Conservation (phyloP, 2,888 invertebrate genomes). For the Nesidiocoris tenuis region DNA sequence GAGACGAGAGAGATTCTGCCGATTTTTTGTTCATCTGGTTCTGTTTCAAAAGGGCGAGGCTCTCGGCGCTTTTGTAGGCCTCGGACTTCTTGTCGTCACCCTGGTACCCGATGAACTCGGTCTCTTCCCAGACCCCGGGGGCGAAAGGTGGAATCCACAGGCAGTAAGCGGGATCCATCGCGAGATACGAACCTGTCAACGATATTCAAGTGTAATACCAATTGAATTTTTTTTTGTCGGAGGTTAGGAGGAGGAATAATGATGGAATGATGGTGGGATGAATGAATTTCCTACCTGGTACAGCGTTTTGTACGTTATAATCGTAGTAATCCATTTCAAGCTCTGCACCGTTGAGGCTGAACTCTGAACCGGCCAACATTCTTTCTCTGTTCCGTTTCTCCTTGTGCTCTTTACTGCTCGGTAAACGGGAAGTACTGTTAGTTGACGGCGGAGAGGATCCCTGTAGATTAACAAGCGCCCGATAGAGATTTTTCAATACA, state of each 20-base stretch:
- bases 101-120: slow-evolving; percentile 18
- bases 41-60: slow-evolving; percentile 9
- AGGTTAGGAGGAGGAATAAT: not conserved
- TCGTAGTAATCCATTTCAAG: slow-evolving; percentile 86
- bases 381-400: slow-evolving; percentile 74
- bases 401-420: slow-evolving; percentile 66
- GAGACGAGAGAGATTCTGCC: not conserved
- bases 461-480: slow-evolving; percentile 40
- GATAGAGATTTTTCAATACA: not conserved
- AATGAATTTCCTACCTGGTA: slow-evolving; percentile 60
- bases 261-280: not conserved
- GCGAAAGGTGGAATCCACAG: slow-evolving; percentile 78
- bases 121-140: slow-evolving; percentile 49
- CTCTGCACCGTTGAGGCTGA: slow-evolving; percentile 71
- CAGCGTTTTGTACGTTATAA: slow-evolving; percentile 81
- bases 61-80: slow-evolving; percentile 25
- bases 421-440: slow-evolving; percentile 26
- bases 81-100: slow-evolving; percentile 6
- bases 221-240: not conserved
- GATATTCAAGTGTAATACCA: too few relatives aligned
- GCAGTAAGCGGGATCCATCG: slow-evolving; percentile 85
- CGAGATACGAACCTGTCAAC: slow-evolving; percentile 68
- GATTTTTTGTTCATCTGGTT: not conserved
- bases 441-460: slow-evolving; percentile 48
- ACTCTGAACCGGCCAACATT: slow-evolving; percentile 71